A percentile compares a stretch with the other conserved stretches of the same genome.
phyloP scores from a whole-genome alignment of 2,113 vertebrate species.

The Lathamus discolor region DNA sequence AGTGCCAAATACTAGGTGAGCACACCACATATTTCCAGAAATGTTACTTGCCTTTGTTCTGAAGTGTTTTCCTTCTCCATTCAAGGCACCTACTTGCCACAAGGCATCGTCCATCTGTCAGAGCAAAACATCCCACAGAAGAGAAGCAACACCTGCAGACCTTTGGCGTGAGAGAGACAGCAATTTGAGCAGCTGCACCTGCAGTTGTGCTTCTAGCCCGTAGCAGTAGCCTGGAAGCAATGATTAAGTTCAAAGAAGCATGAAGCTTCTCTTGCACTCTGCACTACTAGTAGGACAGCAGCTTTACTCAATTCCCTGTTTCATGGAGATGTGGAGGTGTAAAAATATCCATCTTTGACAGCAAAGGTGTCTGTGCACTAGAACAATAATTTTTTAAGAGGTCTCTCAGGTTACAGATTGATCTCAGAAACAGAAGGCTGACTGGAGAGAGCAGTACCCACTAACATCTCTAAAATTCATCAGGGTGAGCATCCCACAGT shows the following conservation, averaged over 20 bases:
- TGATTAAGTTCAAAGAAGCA: not conserved
- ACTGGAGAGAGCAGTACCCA: not conserved
- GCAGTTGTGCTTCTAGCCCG: not conserved
- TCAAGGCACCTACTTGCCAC: not conserved
- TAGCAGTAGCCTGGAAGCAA: not conserved
- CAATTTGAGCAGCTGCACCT: not conserved
- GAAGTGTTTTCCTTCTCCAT: not conserved
- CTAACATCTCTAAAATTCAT: not conserved
- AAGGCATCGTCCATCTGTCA: not conserved
- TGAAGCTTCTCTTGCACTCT: not conserved
- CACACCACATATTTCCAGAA: not conserved
- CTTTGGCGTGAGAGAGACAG: not conserved
- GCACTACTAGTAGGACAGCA: not conserved
- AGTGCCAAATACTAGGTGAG: not conserved
- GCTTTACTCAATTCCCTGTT: not conserved
- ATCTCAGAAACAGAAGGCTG: not conserved
- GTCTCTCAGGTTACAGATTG: not conserved
- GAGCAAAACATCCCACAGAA: not conserved
- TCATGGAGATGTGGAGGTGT: not conserved
- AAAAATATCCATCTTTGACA: not conserved
- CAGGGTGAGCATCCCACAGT: rapidly evolving
- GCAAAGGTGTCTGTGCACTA: not conserved
- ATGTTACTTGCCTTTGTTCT: not conserved
- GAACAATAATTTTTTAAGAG: not conserved
- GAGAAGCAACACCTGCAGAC: not conserved